These are phyloP conservation scores for Hypotaenidia philippensis DNA, from an alignment of 2,797 vertebrate species.

Conservation along the genomic window DNA sequence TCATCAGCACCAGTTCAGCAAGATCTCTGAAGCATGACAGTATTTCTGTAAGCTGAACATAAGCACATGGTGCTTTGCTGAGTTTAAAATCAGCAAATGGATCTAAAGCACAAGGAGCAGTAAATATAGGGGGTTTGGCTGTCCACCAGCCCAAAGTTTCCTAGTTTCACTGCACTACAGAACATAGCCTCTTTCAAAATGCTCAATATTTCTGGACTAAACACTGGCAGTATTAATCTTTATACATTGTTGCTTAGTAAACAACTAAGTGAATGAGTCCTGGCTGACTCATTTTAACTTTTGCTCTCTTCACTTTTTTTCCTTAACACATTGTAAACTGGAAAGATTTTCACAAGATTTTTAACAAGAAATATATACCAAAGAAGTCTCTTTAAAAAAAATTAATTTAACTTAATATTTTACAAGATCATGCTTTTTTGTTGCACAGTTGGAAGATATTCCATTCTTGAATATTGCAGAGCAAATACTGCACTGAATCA, in stretches of 20 bases:
- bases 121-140: not conserved
- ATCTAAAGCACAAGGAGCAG: not conserved
- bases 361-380: not conserved
- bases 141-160: not conserved
- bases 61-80: not conserved
- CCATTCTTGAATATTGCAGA: not conserved
- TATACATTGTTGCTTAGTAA: not conserved
- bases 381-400: not conserved
- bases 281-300: not conserved
- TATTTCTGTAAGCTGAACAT: not conserved
- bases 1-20: not conserved
- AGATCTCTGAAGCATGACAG: rapidly evolving
- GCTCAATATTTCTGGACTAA: not conserved
- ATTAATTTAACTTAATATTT: not conserved
- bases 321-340: not conserved
- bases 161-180: not conserved
- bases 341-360: not conserved
- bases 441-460: not conserved
- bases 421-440: not conserved
- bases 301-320: not conserved
- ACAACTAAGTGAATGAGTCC: not conserved
- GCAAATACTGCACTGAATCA: not conserved
- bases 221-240: not conserved
- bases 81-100: not conserved
- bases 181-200: not conserved